phyloP scores from a whole-genome alignment of 1,140 invertebrate species.

The Scaptodrosophila lebanonensis region DNA sequence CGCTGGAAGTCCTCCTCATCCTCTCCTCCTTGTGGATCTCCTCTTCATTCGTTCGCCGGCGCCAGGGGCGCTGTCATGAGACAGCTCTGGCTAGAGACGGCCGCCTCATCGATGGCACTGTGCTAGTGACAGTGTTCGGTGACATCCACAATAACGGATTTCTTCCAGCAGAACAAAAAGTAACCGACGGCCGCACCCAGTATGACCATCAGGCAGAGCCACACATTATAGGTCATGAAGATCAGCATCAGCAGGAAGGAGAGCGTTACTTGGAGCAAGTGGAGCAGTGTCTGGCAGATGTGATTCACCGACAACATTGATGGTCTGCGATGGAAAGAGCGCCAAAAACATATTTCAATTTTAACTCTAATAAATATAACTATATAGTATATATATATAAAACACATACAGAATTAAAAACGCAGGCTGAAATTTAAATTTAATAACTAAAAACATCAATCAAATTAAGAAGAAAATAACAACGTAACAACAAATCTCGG shows the following conservation, averaged over 20 bases:
- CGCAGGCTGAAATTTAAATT: too few species aligned
- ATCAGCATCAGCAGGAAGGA: conserved; percentile 98
- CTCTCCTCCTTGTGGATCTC: background rate
- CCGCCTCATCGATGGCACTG: background rate
- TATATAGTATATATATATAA: conserved; percentile 1
- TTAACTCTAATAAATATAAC: conserved; percentile 3
- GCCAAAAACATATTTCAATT: background rate
- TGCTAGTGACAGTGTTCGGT: conserved; percentile 95
- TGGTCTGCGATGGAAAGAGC: conserved; percentile 79
- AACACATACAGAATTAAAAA: too few species aligned
- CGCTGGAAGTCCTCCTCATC: conserved; percentile 14
- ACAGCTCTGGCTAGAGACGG: conserved; percentile 34
- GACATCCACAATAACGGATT: conserved; percentile 91
- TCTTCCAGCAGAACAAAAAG: conserved; percentile 96
- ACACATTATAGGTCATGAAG: conserved; percentile 99
- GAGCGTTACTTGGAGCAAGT: conserved; percentile 92
- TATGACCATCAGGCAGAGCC: conserved; percentile 93
- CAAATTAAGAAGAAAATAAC: too few species aligned
- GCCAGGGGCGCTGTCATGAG: conserved; percentile 20
- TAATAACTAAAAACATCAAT: too few species aligned
- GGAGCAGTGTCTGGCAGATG: conserved; percentile 91
- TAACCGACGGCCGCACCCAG: conserved; percentile 93
- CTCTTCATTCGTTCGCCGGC: conserved; percentile 3
- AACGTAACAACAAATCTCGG: too few species aligned
- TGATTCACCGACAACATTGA: conserved; percentile 89